Base-by-base conservation (phyloP, 2,888 invertebrate genomes). In the Tethea ocularis region DNA sequence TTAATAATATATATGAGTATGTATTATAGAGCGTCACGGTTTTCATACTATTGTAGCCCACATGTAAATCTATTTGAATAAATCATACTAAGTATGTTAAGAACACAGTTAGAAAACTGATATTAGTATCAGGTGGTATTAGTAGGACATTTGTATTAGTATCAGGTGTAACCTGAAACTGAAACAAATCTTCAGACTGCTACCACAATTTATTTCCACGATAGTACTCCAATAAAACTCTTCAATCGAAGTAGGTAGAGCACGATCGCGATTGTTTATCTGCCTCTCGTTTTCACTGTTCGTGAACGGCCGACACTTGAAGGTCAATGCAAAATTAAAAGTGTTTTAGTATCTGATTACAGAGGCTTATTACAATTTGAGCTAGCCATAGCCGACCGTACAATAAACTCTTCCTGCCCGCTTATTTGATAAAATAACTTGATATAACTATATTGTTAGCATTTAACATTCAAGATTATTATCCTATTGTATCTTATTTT, bases 281-380 rank as follows among this genome's bases (percentile, higher is more conserved):
- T 83, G 83, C 84, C 85, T 86, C 86, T 89, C 89, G 83, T 91
- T 92, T 91, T 91, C 91, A 86, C 88, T 84, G 80, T 64, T 86
- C 85, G 89, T 86, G 89, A 90, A 87, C 82, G 89, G 86, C 80
- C 84, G 85, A 87, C 89, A 77, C 72, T 72, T 84, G 90, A 91
- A 92, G 91, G 91, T 89, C 91, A 83, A 67, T 59, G 80, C 83
- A 86, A 90, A 92, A 92, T 90, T 91, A 91, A 91, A 92, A 91
- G 91, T 91, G 87, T 84, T 88, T 85, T 87, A 85, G 82, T 89
- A 90, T 90, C 91, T 89, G 91, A 91, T 91, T 90, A 90, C 87
- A 69, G 82, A 74, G 80, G 79, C 79, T 86, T 89, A 87, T 89
- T 88, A 86, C 77, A 75, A 78, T 81, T 80, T 75, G 76, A 77